Conservation (phyloP, 2,888 invertebrate genomes). For the Oscheius onirici region DNA sequence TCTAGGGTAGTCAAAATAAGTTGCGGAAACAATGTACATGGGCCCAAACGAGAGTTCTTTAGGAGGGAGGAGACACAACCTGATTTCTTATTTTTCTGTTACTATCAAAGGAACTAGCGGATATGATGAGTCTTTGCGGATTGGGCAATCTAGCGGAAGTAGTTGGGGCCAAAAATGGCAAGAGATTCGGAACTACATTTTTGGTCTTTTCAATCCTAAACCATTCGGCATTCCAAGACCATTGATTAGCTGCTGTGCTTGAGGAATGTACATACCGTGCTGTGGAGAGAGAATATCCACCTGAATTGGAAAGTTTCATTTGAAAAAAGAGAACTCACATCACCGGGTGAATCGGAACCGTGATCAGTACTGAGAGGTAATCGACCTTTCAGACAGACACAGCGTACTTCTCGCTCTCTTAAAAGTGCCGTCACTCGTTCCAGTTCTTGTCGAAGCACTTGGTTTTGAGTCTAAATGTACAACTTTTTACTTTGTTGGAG, state of each 20-base stretch:
- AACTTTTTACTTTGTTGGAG: too few relatives aligned
- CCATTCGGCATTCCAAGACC: constrained; percentile 47
- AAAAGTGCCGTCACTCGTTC: constrained; percentile 65
- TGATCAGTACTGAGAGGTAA: constrained; percentile 32
- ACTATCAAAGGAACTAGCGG: constrained; percentile 1
- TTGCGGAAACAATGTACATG: too few relatives aligned
- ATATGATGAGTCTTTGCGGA: constrained; percentile 7
- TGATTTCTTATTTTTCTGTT: too few relatives aligned
- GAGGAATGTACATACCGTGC: constrained; percentile 39
- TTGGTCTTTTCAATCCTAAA: constrained; percentile 47
- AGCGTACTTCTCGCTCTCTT: constrained; percentile 61
- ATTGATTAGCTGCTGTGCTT: constrained; percentile 43
- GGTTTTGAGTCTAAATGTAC: constrained; percentile 65
- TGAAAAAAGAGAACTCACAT: constrained; percentile 23
- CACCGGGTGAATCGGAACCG: constrained; percentile 30
- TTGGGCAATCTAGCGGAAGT: too few relatives aligned
- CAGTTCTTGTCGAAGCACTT: constrained; percentile 65
- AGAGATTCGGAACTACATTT: constrained; percentile 37
- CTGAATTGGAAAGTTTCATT: constrained; percentile 17
- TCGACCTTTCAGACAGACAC: constrained; percentile 59
- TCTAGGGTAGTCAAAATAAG: too few relatives aligned
- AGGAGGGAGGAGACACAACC: too few relatives aligned
- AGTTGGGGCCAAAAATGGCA: neutral
- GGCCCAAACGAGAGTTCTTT: too few relatives aligned
- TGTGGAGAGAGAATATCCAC: constrained; percentile 36